Evolutionary conservation across 2,113 vertebrate species (phyloP), one percentile per base, ranked within the genome.

Genomic region (Platysternon megacephalum): DNA sequence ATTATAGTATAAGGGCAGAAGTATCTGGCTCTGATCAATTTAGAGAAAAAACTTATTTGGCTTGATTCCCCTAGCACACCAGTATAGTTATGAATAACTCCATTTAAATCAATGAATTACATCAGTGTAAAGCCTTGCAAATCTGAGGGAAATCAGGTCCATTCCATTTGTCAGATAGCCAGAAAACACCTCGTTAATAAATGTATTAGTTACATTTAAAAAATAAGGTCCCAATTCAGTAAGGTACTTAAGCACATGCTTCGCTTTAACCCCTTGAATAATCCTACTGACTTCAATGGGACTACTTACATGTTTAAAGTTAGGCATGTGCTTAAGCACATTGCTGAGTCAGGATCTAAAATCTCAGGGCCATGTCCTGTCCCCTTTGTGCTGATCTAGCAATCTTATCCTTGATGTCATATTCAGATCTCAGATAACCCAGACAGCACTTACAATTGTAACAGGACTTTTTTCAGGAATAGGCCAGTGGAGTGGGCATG

Each of bases 401-500:
- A 82, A 51, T 61, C 29, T 42, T 65, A 65, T 46, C 52, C 65
- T 79, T 65, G 74, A 53, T 81, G 84, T 10, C 29, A 42, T 11
- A 48, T 72, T 76, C 8, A 5, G 72, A 28, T 85, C 85, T 92
- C 46, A 49, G 14, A 17, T 79, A 80, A 97, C 72, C 17, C 35
- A 46, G 61, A 82, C 16, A 95, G 8, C 5, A 28, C 12, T 91
- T 79, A 72, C 16, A 93, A 58, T 26, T 80, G 4, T 29, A 46
- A 22, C 74, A 46, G 74, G 44, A 17, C 79, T 89, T 94, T 72
- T 11, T 93, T n/a, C 74, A n/a, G 49, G 44, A 6, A 0, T 0
- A 90, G 81, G 91, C 85, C 65, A 21, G 32, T 80, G 51, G 61
- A 53, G 86, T 88, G 44, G 26, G 79, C 68, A 84, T 87, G 74